phyloP scores from a whole-genome alignment of 2,888 invertebrate genomes.

The Darwinula stevensoni region DNA sequence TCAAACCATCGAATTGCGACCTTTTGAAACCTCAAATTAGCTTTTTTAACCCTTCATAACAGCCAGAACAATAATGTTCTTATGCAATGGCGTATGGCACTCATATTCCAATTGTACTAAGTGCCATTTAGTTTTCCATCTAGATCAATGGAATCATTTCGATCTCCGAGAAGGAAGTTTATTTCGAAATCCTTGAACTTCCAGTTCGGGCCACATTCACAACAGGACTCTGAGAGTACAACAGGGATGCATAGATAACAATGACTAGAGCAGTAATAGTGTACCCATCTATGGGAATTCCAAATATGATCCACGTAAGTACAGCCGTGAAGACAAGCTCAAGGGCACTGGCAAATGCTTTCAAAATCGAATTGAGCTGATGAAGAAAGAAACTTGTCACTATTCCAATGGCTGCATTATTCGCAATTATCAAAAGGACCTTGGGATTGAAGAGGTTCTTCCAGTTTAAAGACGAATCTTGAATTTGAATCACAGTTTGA shows the following conservation, averaged over 20 bases:
- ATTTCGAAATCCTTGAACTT: no score
- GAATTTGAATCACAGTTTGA: conserved; percentile 13
- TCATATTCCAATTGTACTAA: no score
- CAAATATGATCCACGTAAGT: conserved; percentile 31
- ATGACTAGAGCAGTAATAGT: conserved; percentile 50
- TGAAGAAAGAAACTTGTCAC: conserved; percentile 77
- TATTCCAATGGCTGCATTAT: conserved; percentile 70
- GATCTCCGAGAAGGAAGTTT: no score
- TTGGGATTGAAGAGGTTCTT: no score
- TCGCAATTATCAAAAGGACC: conserved; percentile 49
- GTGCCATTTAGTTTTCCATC: no score
- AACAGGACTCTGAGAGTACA: conserved; percentile 74
- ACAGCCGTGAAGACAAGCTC: conserved; percentile 71
- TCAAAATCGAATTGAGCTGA: conserved; percentile 71
- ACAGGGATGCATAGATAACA: conserved; percentile 47
- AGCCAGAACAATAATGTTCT: no score
- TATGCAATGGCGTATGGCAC: no score
- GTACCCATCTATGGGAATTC: conserved; percentile 48
- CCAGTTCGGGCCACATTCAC: conserved; percentile 16
- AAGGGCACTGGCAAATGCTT: conserved; percentile 79
- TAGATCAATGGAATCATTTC: no score
- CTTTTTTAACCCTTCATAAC: no score
- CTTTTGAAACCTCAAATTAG: no score
- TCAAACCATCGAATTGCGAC: no score
- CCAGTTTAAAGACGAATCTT: no score